phyloP scores from a whole-genome alignment of 2,888 invertebrate species.

The Zele albiditarsus region DNA sequence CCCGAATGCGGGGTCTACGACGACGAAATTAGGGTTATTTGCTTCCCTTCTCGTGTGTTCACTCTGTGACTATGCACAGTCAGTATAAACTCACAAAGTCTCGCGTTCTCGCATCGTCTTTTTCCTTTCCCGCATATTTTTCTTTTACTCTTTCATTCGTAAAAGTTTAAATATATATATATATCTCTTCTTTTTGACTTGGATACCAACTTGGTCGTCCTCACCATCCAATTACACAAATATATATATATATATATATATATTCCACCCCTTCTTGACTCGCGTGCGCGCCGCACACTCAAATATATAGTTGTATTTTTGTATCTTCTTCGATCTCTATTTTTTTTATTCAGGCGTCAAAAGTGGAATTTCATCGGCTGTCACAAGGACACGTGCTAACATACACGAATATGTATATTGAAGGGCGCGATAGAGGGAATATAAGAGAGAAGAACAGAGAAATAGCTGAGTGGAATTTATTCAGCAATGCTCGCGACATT shows the following conservation, averaged over 20 bases:
- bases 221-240: constrained; percentile 33
- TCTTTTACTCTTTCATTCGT: constrained; percentile 29
- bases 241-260: constrained; percentile 6
- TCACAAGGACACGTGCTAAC: constrained; percentile 13
- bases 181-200: constrained; percentile 47
- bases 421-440: neutral
- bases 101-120: constrained; percentile 39
- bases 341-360: constrained; percentile 8
- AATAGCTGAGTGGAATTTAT: neutral
- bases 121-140: constrained; percentile 42
- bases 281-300: constrained; percentile 41
- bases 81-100: constrained; percentile 34
- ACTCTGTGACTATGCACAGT: neutral
- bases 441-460: neutral
- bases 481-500: constrained; percentile 9
- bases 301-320: constrained; percentile 18
- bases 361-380: constrained; percentile 5
- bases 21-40: constrained; percentile 69
- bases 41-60: constrained; percentile 54
- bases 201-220: constrained; percentile 44
- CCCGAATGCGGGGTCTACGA: constrained; percentile 64
- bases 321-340: constrained; percentile 7
- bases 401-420: neutral
- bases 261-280: constrained; percentile 23
- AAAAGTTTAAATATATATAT: constrained; percentile 8